These are phyloP conservation scores for Lycaena phlaeas DNA, from an alignment of 2,888 invertebrate species.

Conservation along the genomic window DNA sequence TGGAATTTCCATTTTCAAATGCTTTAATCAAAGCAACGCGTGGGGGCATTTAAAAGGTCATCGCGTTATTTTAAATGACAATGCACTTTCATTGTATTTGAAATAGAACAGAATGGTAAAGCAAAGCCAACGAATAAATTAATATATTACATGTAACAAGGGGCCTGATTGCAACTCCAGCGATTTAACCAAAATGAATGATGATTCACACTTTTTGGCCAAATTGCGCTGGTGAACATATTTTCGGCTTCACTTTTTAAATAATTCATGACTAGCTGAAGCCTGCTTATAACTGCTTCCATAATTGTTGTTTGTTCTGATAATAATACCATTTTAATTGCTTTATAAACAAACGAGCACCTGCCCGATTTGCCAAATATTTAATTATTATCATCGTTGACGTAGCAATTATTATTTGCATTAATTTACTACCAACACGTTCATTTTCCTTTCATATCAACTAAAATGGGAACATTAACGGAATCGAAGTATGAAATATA, in stretches of 20 bases:
- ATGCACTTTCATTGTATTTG: not conserved
- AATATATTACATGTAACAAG: constrained; percentile 3
- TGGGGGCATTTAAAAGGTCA: no score
- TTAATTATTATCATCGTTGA: no score
- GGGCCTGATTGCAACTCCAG: not conserved
- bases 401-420: no score
- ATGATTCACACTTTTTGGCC: constrained; percentile 4
- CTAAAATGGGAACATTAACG: no score
- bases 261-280: not conserved
- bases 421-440: no score
- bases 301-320: not conserved
- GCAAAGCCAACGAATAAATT: constrained; percentile 4
- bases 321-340: not conserved
- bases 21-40: no score
- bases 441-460: no score
- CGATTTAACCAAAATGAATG: constrained; percentile 1
- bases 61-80: no score
- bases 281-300: not conserved
- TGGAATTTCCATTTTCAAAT: no score
- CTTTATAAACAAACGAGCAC: no score
- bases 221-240: not conserved
- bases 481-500: no score
- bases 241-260: not conserved
- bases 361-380: no score
- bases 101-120: not conserved